Percentiles rank a stretch among this genome's conserved stretches.
Conservation (phyloP, 1,140 invertebrate genomes). For the Drosophila lacteicornis region DNA sequence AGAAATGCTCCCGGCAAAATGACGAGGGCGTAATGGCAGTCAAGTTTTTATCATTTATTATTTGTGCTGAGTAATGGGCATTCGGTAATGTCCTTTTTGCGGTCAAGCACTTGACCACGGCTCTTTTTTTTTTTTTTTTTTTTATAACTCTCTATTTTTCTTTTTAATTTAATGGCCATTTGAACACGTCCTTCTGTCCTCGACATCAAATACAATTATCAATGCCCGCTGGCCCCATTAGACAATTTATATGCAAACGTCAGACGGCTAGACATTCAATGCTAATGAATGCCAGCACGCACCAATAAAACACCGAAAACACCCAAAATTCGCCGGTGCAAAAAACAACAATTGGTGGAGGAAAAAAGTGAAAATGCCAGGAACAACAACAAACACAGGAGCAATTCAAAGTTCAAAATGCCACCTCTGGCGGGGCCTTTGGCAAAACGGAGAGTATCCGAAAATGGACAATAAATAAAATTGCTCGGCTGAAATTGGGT, state of each 20-base stretch:
- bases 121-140: not conserved
- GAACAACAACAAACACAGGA: slow-evolving; percentile 30
- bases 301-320: slow-evolving; percentile 37
- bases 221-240: slow-evolving; percentile 38
- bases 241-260: slow-evolving; percentile 60
- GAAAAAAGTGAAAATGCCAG: slow-evolving; percentile 15
- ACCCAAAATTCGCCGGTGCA: slow-evolving; percentile 16
- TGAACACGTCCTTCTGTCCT: slow-evolving; percentile 2
- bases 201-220: slow-evolving; percentile 54
- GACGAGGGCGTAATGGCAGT: slow-evolving; percentile 17
- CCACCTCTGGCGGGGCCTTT: slow-evolving; percentile 4
- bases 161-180: slow-evolving; percentile 32
- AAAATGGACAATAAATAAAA: slow-evolving; percentile 60
- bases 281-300: slow-evolving; percentile 62
- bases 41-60: slow-evolving; percentile 37
- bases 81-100: slow-evolving; percentile 46
- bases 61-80: slow-evolving; percentile 40
- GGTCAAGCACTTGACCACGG: slow-evolving; percentile 29
- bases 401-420: slow-evolving; percentile 54
- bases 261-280: slow-evolving; percentile 74
- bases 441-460: slow-evolving; percentile 15
- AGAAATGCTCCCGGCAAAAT: not conserved
- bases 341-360: slow-evolving; percentile 7
- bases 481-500: slow-evolving; percentile 32
- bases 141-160: slow-evolving; percentile 4